Conservation (phyloP, 64 coral and sea anemone species). For the Dendrophyllia cribrosa region DNA sequence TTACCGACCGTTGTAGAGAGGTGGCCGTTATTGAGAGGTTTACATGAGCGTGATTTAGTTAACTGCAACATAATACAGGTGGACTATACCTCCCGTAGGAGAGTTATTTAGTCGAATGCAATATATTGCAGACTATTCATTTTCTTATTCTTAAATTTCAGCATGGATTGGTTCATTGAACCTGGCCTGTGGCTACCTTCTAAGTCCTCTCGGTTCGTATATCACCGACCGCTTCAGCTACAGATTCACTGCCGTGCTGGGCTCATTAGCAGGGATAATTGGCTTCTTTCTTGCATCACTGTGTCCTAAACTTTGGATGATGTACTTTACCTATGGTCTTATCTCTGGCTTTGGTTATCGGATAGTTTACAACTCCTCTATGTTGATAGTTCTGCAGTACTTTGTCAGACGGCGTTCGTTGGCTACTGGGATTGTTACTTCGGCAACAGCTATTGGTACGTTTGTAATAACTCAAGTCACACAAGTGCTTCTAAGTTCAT, state of each 20-base stretch:
- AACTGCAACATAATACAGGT: too few relatives aligned
- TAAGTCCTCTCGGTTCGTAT: constrained; percentile 41
- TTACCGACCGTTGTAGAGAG: too few relatives aligned
- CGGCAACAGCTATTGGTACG: constrained; percentile 35
- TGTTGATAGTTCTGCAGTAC: constrained; percentile 44
- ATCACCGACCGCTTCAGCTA: constrained; percentile 40
- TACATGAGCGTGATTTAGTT: too few relatives aligned
- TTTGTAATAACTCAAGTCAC: constrained; percentile 46
- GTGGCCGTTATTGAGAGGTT: too few relatives aligned
- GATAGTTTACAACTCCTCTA: constrained; percentile 11
- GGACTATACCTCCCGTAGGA: too few relatives aligned
- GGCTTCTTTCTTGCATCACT: constrained; percentile 38
- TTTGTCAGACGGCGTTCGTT: constrained; percentile 59
- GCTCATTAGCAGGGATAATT: background rate
- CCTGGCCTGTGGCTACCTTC: background rate
- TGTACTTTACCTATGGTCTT: constrained; percentile 54
- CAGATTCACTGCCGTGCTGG: constrained; percentile 34
- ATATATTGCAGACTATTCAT: too few relatives aligned
- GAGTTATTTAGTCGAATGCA: too few relatives aligned
- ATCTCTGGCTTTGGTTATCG: constrained; percentile 28
- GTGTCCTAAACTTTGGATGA: constrained; percentile 25
- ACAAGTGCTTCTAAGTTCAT: constrained; percentile 9
- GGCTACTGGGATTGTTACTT: constrained; percentile 29
- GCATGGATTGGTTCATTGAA: constrained; percentile 60
- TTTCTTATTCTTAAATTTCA: background rate